These are phyloP conservation scores for Burhinus oedicnemus DNA, from an alignment of 2,113 vertebrate species.

Conservation along the genomic window DNA sequence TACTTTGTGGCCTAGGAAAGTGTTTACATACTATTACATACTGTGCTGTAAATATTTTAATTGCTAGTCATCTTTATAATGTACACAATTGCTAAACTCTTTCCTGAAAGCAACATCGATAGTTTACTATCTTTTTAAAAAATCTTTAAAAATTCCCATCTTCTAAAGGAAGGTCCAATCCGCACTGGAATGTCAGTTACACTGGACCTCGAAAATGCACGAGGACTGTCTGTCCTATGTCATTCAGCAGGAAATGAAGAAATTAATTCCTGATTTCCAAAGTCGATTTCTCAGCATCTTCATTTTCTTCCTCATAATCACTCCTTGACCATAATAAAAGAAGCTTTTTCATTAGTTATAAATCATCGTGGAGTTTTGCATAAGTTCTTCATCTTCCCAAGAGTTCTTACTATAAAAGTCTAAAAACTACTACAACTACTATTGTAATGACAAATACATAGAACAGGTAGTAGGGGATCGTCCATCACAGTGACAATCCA, in stretches of 20 bases:
- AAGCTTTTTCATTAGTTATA: not conserved
- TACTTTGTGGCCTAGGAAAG: not conserved
- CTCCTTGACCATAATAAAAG: not conserved
- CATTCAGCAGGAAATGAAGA: not conserved
- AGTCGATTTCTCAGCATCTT: not conserved
- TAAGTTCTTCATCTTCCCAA: not conserved
- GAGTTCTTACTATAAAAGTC: not conserved
- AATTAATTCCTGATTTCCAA: not conserved
- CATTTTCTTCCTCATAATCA: not conserved
- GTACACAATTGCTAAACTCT: not conserved
- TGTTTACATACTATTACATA: not conserved
- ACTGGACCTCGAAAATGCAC: not conserved
- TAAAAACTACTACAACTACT: not conserved
- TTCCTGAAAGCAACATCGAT: not conserved
- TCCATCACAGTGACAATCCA: conserved; percentile 43
- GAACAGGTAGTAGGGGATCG: not conserved
- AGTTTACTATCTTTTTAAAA: not conserved
- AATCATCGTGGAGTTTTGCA: too few species aligned
- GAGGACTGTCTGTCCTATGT: not conserved
- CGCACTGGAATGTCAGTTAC: not conserved
- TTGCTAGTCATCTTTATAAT: not conserved
- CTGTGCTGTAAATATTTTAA: not conserved
- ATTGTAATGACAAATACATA: not conserved
- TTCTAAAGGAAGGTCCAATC: not conserved
- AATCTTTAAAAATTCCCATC: not conserved